phyloP scores from a whole-genome alignment of 2,113 vertebrate genomes.

The Hylia prasina region DNA sequence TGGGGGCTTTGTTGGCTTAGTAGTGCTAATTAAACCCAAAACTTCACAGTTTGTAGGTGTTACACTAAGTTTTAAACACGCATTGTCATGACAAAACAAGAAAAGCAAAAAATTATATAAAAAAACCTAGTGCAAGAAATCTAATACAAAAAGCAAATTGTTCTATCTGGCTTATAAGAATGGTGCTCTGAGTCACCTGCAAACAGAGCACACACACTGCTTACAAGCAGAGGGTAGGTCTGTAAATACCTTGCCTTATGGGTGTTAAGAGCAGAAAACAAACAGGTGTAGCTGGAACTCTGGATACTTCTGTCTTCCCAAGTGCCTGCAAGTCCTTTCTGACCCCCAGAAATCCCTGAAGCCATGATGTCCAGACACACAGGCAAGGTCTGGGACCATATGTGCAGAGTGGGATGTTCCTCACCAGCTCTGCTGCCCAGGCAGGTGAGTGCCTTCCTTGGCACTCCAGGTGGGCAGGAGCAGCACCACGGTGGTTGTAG shows the following conservation, averaged over 20 bases:
- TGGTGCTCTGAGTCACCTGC: not conserved
- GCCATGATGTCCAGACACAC: fast-evolving
- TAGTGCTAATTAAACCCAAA: not conserved
- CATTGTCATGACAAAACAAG: not conserved
- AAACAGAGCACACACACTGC: not conserved
- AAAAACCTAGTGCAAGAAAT: not conserved
- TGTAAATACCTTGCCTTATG: not conserved
- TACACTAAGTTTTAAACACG: not conserved
- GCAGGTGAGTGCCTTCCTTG: not conserved
- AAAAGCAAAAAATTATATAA: not conserved
- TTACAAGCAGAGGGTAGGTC: not conserved
- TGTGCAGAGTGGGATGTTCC: fast-evolving
- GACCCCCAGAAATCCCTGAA: not conserved
- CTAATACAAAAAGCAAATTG: not conserved
- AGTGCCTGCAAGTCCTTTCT: not conserved
- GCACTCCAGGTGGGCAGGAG: not conserved
- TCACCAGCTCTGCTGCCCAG: fast-evolving
- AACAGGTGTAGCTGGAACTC: not conserved
- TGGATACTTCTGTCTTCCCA: not conserved
- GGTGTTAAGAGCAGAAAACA: not conserved
- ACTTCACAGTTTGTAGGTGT: not conserved
- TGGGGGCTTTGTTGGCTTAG: not conserved
- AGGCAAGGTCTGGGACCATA: not conserved
- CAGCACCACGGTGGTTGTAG: not conserved
- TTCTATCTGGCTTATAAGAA: not conserved